Base-by-base conservation (phyloP, 2,113 vertebrate species). In the Macrotus californicus region DNA sequence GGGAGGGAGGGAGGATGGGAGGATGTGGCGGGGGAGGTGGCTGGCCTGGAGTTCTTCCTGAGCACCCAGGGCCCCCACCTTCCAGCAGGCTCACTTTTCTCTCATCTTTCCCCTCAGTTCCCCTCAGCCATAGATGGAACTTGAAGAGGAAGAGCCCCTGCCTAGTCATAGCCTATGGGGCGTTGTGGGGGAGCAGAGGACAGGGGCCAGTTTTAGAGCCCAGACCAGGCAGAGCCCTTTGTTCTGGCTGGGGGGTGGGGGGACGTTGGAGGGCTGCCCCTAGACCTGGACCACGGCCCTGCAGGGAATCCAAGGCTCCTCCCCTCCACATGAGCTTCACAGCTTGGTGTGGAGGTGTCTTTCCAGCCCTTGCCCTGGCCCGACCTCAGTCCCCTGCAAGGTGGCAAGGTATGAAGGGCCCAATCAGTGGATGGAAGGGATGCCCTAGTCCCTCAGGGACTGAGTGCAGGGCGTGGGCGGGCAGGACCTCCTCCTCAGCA, bases 191-290 rank as follows among this genome's bases (percentile, higher is more conserved):
- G 9, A 2, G 76, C 43, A 10, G 34, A 36, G 50, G n/a, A 29
- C 66, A 56, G 79, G 79, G 92, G 64, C n/a, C 89, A 95, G 84
- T 96, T 76, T 69, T 8, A 67, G 82, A 95, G 90, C 56, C 93
- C 96, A 92, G 90, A 81, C 59, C 94, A 89, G 91, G 92, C 87
- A 81, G 59, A 89, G 87, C 54, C 94, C 96, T 96, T 97, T 97
- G 96, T 96, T 97, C 96, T 73, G 69, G 50, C 46, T 24, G 26
- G 76, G 92, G 67, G 36, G 7, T 48, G 66, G 41, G 50, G 22
- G 50, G 50, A 56, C 73, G 48, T 31, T 79, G 75, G 31, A 77
- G 86, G 89, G 93, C 84, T 92, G 87, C 80, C 92, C 97, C 93
- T 26, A 73, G 92, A 85, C 66, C 90, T 87, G 93, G 89, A 88